phyloP scores from a whole-genome alignment of 2,888 invertebrate species.

The Andrena dorsata region DNA sequence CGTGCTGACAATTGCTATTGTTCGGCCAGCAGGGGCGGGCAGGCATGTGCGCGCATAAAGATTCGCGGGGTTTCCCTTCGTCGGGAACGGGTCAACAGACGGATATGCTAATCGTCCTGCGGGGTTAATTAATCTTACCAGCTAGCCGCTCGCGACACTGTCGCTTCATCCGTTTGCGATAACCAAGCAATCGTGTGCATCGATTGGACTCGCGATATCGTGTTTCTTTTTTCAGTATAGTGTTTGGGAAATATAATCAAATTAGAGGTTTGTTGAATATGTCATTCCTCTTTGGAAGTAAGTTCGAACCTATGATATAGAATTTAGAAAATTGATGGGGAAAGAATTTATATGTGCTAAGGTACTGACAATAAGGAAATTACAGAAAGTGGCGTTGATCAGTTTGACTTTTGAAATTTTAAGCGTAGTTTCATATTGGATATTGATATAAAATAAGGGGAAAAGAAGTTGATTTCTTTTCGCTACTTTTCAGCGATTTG shows the following conservation, averaged over 20 bases:
- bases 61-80: constrained; percentile 62
- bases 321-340: too few species aligned
- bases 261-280: too few species aligned
- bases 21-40: constrained; percentile 47
- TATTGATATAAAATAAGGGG: too few species aligned
- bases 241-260: not conserved
- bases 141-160: constrained; percentile 34
- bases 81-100: constrained; percentile 62
- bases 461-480: too few species aligned
- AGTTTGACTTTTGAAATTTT: too few species aligned
- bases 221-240: constrained; percentile 7
- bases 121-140: constrained; percentile 76
- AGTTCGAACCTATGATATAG: too few species aligned
- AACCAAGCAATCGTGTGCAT: constrained; percentile 34
- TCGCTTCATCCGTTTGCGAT: constrained; percentile 17
- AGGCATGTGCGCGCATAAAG: constrained; percentile 73
- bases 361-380: too few species aligned
- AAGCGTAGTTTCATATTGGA: too few species aligned
- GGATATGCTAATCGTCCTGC: constrained; percentile 74
- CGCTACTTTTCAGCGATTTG: not conserved
- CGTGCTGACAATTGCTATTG: constrained; percentile 72
- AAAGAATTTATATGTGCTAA: too few species aligned
- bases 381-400: too few species aligned
- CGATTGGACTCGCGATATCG: constrained; percentile 42
- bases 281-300: too few species aligned